A percentile compares a stretch with the other conserved stretches of the same genome.
Evolutionary conservation across 2,888 invertebrate genomes (phyloP).

Genomic region (Cephus runcator): DNA sequence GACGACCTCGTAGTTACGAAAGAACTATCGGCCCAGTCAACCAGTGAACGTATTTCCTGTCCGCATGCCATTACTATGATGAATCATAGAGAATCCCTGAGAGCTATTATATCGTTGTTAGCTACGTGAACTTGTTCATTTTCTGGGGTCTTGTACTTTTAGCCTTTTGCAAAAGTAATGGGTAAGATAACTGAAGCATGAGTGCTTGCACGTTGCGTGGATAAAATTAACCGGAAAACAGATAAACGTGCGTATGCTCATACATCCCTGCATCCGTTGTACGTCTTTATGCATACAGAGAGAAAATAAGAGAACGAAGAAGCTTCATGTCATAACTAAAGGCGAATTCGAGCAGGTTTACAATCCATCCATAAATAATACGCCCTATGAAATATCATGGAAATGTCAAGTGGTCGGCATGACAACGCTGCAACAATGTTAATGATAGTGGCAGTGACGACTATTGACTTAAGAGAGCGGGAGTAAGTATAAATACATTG

Average conservation of each 20-base stretch:
- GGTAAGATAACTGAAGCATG: neutral
- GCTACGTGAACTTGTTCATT: neutral
- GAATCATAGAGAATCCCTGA: slow-evolving; percentile 10
- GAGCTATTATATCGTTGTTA: neutral
- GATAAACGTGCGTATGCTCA: neutral
- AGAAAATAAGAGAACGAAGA: too few relatives aligned
- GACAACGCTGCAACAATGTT: neutral
- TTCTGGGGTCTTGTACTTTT: neutral
- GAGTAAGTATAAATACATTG: neutral
- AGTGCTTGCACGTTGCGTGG: neutral
- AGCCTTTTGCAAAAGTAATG: neutral
- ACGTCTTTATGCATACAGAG: neutral
- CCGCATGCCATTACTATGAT: slow-evolving; percentile 31
- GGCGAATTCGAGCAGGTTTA: neutral
- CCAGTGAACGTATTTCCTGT: slow-evolving; percentile 21
- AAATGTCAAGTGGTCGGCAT: neutral
- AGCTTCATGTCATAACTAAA: neutral
- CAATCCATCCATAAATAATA: neutral
- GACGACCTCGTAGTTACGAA: neutral
- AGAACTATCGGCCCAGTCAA: neutral
- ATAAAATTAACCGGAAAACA: neutral
- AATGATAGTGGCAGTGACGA: neutral
- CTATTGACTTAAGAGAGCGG: neutral
- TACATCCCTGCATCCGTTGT: neutral
- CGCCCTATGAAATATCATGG: neutral